These are phyloP conservation scores for Sturnira hondurensis DNA, from an alignment of 2,113 vertebrate species.

Conservation along the genomic window DNA sequence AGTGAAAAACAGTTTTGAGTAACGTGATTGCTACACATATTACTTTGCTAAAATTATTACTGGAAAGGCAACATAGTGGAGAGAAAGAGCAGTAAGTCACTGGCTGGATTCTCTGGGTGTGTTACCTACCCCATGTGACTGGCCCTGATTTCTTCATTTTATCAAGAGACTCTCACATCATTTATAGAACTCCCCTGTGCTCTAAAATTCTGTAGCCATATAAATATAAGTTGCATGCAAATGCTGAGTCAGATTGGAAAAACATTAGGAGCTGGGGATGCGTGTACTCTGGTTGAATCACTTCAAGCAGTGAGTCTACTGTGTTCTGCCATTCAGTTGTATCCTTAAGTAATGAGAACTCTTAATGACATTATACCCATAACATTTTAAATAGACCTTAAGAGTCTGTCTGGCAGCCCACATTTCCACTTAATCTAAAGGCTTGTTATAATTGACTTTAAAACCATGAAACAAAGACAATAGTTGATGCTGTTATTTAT, in stretches of 20 bases:
- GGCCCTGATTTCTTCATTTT: background rate
- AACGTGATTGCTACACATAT: background rate
- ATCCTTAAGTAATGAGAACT: background rate
- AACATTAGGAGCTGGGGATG: background rate
- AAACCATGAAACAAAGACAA: background rate
- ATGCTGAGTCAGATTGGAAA: background rate
- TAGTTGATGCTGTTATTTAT: background rate
- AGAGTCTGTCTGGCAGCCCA: background rate
- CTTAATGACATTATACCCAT: background rate
- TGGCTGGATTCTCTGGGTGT: background rate
- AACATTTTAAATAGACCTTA: constrained; percentile 27
- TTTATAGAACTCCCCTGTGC: background rate
- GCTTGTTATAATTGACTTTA: constrained; percentile 3
- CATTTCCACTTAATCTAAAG: background rate
- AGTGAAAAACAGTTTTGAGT: background rate
- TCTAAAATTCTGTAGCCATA: background rate
- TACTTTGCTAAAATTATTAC: constrained; percentile 22
- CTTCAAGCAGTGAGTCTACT: background rate
- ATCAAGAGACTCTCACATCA: background rate
- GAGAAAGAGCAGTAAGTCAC: background rate
- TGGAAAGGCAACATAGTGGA: background rate
- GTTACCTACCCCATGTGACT: background rate
- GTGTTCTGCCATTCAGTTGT: background rate
- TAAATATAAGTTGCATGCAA: background rate
- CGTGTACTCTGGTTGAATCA: background rate